These are phyloP conservation scores for Labia minor DNA, from an alignment of 2,888 invertebrate species.

Conservation along the genomic window DNA sequence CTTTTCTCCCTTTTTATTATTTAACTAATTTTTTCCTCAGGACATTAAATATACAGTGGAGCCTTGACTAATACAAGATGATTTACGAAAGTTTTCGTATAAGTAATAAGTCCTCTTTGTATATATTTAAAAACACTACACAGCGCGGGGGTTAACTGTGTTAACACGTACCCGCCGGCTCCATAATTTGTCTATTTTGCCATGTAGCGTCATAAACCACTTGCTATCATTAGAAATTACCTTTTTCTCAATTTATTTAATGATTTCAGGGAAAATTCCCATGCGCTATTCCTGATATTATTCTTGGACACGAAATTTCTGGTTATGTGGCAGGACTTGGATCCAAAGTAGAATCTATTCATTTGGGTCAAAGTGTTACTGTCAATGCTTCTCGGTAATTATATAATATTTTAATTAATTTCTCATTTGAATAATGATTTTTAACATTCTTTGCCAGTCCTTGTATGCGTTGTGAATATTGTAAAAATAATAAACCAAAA, in stretches of 20 bases:
- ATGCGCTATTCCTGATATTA: not conserved
- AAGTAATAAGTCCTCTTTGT: too few species aligned
- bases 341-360: not conserved
- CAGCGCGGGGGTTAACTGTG: too few species aligned
- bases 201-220: too few species aligned
- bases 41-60: not conserved
- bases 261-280: slow-evolving; percentile 14
- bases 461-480: slow-evolving; percentile 16
- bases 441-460: not conserved
- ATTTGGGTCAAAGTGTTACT: not conserved
- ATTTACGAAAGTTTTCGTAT: too few species aligned
- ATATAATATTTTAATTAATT: not conserved
- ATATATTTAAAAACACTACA: too few species aligned
- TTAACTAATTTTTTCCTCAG: too few species aligned
- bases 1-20: too few species aligned
- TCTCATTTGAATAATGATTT: not conserved
- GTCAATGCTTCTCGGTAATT: slow-evolving; percentile 17
- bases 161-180: too few species aligned
- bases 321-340: slow-evolving; percentile 16
- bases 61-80: not conserved
- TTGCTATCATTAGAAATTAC: too few species aligned
- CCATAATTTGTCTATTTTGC: too few species aligned
- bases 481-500: not conserved
- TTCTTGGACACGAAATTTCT: slow-evolving; percentile 16
- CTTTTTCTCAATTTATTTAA: too few species aligned